Percentiles rank a stretch among this genome's conserved stretches.
These are phyloP conservation scores for Tetramorium alpestre DNA, from an alignment of 1,140 invertebrate species.

Conservation along the genomic window DNA sequence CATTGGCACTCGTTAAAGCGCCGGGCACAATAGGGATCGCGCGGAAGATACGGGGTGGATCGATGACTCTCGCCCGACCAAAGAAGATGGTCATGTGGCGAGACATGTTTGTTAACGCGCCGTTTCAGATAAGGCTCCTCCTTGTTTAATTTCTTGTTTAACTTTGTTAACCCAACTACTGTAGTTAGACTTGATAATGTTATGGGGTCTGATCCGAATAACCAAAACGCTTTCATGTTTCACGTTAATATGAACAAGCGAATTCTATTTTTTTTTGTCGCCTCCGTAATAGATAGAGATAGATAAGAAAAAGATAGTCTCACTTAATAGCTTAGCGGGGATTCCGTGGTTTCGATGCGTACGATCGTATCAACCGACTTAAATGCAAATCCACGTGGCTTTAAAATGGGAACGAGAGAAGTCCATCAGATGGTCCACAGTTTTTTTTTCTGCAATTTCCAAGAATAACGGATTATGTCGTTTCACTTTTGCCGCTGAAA, in stretches of 20 bases:
- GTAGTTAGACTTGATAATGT: constrained; percentile 14
- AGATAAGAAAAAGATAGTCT: background rate
- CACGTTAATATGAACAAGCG: background rate
- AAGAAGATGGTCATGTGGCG: constrained; percentile 1
- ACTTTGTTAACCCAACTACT: background rate
- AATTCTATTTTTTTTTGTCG: background rate
- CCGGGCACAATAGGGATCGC: constrained; percentile 17
- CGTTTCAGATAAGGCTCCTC: background rate
- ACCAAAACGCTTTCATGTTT: background rate
- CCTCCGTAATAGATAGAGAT: background rate
- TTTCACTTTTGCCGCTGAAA: constrained; percentile 27
- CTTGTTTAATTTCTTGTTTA: constrained; percentile 34
- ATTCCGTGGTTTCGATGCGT: constrained; percentile 11
- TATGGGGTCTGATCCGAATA: background rate
- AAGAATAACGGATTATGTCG: constrained; percentile 57
- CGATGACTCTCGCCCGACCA: constrained; percentile 23
- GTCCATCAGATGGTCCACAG: constrained; percentile 21
- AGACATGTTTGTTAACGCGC: constrained; percentile 5
- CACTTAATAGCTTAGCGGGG: background rate
- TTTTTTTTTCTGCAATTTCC: constrained; percentile 53
- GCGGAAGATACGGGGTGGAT: constrained; percentile 34
- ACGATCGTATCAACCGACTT: constrained; percentile 32
- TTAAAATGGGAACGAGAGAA: constrained; percentile 52
- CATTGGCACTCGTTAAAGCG: constrained; percentile 58
- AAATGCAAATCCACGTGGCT: constrained; percentile 53